Percentiles rank a stretch among this genome's conserved stretches.
These are phyloP conservation scores for Danio choprae DNA, from an alignment of 2,797 vertebrate species.

Conservation along the genomic window DNA sequence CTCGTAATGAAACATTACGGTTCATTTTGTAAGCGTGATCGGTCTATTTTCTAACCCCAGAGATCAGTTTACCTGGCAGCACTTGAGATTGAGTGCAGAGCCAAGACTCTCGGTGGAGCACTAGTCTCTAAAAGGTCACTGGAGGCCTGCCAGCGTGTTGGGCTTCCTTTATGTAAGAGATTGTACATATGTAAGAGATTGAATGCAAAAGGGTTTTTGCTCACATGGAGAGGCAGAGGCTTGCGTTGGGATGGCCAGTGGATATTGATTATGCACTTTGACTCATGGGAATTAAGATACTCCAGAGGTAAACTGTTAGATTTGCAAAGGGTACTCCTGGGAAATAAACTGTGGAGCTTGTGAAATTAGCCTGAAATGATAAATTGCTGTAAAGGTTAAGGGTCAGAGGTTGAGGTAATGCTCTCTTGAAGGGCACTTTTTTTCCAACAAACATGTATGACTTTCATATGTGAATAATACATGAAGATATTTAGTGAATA, in stretches of 20 bases:
- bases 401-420: neutral
- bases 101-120: conserved; percentile 34
- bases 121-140: conserved; percentile 61
- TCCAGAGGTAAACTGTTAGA: neutral
- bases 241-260: neutral
- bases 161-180: conserved; percentile 57
- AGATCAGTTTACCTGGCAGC: conserved; percentile 60
- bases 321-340: neutral
- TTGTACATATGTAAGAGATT: conserved; percentile 60
- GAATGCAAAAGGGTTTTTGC: conserved; percentile 39
- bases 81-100: conserved; percentile 25
- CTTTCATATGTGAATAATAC: neutral
- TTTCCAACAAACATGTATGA: too few species aligned
- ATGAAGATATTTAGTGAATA: neutral
- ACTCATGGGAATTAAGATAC: neutral
- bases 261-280: neutral
- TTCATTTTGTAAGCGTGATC: conserved; percentile 32
- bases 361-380: neutral
- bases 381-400: neutral
- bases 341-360: neutral
- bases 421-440: neutral
- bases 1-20: conserved; percentile 46
- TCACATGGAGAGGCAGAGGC: conserved; percentile 35
- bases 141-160: conserved; percentile 51
- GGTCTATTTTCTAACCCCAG: conserved; percentile 39